phyloP scores from a whole-genome alignment of 2,888 invertebrate genomes.

The Eupithecia insigniata region DNA sequence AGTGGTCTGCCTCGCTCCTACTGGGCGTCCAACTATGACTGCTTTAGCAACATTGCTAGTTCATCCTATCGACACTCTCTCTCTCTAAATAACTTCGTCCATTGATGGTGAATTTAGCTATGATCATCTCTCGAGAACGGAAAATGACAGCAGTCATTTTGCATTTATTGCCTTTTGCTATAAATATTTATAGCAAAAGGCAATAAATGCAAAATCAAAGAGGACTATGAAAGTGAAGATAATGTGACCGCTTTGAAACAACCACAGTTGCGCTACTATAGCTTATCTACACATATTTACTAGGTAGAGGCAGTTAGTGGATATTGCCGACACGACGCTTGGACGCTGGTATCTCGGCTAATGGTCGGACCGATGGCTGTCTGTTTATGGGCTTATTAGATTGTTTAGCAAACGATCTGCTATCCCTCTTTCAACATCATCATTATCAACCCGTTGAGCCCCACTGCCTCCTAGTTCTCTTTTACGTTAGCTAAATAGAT shows the following conservation, averaged over 20 bases:
- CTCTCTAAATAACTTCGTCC: background rate
- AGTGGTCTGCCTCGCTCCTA: background rate
- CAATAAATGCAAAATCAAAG: background rate
- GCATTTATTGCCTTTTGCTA: too few species aligned
- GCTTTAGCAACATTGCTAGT: background rate
- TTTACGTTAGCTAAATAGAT: too few species aligned
- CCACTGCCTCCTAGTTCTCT: too few species aligned
- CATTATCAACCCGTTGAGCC: too few species aligned
- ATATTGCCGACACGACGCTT: constrained; percentile 24
- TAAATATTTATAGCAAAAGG: background rate
- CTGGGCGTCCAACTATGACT: background rate
- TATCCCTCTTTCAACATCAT: too few species aligned
- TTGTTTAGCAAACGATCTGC: constrained; percentile 11
- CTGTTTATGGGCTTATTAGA: constrained; percentile 23
- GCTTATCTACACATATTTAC: constrained; percentile 5
- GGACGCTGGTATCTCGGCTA: constrained; percentile 30
- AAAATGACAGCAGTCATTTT: background rate
- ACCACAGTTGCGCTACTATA: background rate
- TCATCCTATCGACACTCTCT: background rate
- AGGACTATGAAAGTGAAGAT: background rate
- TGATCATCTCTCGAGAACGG: background rate
- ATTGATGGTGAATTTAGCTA: background rate
- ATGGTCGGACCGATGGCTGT: constrained; percentile 16
- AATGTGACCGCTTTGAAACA: background rate
- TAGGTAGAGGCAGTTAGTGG: constrained; percentile 23